Conservation (phyloP, 2,113 vertebrate genomes). For the Nothobranchius kuhntae region DNA sequence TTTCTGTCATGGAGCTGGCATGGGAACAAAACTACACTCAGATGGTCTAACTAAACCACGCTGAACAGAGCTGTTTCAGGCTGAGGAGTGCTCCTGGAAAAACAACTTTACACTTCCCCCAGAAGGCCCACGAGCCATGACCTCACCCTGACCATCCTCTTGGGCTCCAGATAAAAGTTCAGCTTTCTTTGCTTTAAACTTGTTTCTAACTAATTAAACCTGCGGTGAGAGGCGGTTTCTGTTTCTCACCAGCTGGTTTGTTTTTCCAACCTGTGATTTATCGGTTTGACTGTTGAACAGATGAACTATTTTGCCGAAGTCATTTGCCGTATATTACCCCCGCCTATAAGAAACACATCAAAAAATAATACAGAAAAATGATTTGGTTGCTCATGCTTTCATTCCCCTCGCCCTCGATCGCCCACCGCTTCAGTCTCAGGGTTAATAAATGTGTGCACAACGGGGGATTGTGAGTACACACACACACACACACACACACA, state of each 20-base stretch:
- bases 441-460: conserved; percentile 50
- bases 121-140: no score
- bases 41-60: no score
- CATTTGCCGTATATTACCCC: conserved; percentile 40
- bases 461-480: conserved; percentile 29
- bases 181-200: no score
- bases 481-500: not conserved
- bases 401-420: conserved; percentile 18
- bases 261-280: conserved; percentile 24
- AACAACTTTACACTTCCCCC: no score
- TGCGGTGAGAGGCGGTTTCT: not conserved
- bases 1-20: no score
- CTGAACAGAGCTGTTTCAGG: no score
- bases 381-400: conserved; percentile 17
- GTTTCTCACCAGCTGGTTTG: not conserved
- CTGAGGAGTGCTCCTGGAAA: no score
- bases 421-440: conserved; percentile 50
- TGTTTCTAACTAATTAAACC: no score
- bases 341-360: conserved; percentile 45
- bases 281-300: conserved; percentile 34
- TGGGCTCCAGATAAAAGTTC: no score
- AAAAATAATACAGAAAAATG: conserved; percentile 53
- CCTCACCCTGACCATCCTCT: no score
- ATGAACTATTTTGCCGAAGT: conserved; percentile 46
- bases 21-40: no score